Evolutionary conservation across 1,140 invertebrate genomes (phyloP).

Genomic region (Batillaria attramentaria): DNA sequence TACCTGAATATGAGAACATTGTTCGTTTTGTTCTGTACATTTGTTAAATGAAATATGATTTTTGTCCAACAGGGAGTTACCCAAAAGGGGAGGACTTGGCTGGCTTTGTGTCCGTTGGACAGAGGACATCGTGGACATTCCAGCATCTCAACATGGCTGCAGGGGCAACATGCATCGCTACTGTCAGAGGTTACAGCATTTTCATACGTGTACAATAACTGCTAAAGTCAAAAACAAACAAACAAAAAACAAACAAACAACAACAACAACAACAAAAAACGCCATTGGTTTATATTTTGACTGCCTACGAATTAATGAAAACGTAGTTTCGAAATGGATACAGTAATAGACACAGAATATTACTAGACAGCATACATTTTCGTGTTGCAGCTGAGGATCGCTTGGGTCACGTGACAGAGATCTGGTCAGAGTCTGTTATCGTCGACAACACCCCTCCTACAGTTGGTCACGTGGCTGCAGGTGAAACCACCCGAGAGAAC

Average conservation of each 20-base stretch:
- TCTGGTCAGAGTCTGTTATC: background rate
- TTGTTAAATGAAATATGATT: too few relatives aligned
- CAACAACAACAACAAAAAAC: background rate
- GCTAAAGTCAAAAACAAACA: background rate
- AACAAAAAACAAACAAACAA: background rate
- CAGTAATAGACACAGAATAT: background rate
- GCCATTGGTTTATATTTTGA: background rate
- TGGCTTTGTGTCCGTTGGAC: constrained; percentile 13
- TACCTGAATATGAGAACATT: too few relatives aligned
- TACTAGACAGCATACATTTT: background rate
- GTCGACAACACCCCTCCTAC: background rate
- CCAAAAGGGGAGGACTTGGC: background rate
- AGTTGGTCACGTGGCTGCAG: background rate
- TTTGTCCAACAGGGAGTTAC: background rate
- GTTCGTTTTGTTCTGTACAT: too few relatives aligned
- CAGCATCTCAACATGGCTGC: constrained; percentile 16
- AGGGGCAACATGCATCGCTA: constrained; percentile 34
- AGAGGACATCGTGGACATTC: background rate
- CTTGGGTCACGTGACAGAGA: constrained; percentile 5
- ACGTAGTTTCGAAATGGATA: background rate
- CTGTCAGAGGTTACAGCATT: constrained; percentile 48
- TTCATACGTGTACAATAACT: too few relatives aligned
- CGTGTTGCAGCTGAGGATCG: constrained; percentile 24
- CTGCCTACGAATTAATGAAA: background rate
- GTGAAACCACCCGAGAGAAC: background rate